Evolutionary conservation across 2,888 invertebrate species (phyloP).

Genomic region (Pristionchus maxplancki): DNA sequence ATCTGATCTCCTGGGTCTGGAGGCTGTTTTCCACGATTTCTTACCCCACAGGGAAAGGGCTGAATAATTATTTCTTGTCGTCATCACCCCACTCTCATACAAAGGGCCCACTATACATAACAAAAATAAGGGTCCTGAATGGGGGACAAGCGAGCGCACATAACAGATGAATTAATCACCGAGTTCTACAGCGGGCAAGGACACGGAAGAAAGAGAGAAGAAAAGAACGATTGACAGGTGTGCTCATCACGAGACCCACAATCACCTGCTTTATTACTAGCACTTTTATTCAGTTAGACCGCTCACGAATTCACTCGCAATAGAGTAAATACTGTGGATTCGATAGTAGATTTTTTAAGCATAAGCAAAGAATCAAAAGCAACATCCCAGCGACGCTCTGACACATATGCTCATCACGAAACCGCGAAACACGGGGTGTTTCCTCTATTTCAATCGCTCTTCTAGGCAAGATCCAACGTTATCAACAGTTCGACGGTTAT

Average conservation of each 20-base stretch:
- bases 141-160: neutral
- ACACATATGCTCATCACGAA: too few species aligned
- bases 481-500: too few species aligned
- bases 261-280: neutral
- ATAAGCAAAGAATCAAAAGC: too few species aligned
- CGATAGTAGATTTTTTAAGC: too few species aligned
- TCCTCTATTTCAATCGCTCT: too few species aligned
- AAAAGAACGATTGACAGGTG: too few species aligned
- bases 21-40: neutral
- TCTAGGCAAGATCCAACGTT: too few species aligned
- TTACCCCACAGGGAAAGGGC: neutral
- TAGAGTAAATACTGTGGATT: too few species aligned
- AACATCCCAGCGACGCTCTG: too few species aligned
- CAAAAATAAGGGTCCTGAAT: neutral
- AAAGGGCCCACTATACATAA: neutral
- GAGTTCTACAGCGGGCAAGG: neutral
- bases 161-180: neutral
- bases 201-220: neutral
- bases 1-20: neutral
- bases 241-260: neutral
- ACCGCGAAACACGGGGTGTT: too few species aligned
- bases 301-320: too few species aligned
- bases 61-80: neutral
- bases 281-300: too few species aligned
- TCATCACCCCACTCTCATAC: neutral